phyloP scores from a whole-genome alignment of 2,797 vertebrate genomes.

The Picus viridis region DNA sequence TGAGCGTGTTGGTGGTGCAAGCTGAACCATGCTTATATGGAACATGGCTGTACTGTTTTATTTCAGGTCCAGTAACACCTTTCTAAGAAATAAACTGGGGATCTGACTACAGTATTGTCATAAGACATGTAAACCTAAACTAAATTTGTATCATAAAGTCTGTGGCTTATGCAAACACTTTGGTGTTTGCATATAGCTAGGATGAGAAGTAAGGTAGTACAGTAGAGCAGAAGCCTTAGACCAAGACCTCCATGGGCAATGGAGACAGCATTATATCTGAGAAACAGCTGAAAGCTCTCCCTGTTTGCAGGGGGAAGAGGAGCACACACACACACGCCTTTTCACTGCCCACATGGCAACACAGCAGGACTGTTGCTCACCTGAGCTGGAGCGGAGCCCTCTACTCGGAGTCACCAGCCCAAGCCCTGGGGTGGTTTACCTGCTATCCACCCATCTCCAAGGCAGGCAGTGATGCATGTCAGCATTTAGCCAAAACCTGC shows the following conservation, averaged over 20 bases:
- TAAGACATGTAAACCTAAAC: neutral
- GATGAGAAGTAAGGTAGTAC: neutral
- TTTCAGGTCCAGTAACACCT: neutral
- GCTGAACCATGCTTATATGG: neutral
- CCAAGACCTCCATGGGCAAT: neutral
- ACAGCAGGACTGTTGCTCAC: neutral
- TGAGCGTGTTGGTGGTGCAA: neutral
- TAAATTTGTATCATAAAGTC: neutral
- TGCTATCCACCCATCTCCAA: neutral
- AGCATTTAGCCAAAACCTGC: neutral
- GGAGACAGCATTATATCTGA: neutral
- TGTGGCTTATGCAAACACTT: accelerated
- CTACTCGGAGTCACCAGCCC: neutral
- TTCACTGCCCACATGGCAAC: neutral
- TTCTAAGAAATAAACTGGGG: neutral
- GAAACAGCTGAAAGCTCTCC: neutral
- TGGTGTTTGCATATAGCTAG: neutral
- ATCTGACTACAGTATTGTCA: neutral
- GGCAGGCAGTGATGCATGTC: neutral
- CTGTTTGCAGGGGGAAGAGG: neutral
- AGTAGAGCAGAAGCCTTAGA: neutral
- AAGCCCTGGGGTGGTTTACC: neutral
- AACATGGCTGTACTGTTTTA: neutral
- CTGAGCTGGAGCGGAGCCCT: neutral
- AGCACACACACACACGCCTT: neutral